Conservation (phyloP, 2,797 vertebrate genomes). For the Erethizon dorsatum region DNA sequence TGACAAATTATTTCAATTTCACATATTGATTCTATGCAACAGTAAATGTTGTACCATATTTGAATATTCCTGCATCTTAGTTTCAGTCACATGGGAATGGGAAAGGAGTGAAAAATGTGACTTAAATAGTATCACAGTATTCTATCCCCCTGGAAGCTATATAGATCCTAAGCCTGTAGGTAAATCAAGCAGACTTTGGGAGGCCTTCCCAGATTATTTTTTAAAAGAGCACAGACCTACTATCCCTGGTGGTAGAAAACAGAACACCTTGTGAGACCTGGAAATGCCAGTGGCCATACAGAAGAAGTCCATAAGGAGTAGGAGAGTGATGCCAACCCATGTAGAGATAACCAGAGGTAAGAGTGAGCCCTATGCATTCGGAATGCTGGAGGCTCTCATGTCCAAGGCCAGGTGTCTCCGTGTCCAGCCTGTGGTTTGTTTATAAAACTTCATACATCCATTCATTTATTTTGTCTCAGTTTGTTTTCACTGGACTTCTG, state of each 20-base stretch:
- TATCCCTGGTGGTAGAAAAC: not conserved
- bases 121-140: not conserved
- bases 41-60: not conserved
- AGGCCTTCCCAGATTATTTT: not conserved
- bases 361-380: not conserved
- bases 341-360: not conserved
- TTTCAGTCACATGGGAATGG: not conserved
- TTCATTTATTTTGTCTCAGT: constrained; percentile 24
- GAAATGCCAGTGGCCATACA: not conserved
- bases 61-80: not conserved
- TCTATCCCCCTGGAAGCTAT: not conserved
- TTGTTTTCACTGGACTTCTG: not conserved
- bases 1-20: not conserved
- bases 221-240: not conserved
- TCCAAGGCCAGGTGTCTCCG: not conserved
- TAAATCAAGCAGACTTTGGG: not conserved
- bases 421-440: not conserved
- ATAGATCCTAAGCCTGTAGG: not conserved
- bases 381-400: fast-evolving
- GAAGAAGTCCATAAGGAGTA: not conserved
- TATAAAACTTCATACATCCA: not conserved
- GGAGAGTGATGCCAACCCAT: not conserved
- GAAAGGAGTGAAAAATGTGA: not conserved
- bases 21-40: not conserved
- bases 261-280: not conserved